Evolutionary conservation across 2,888 invertebrate genomes (phyloP), one percentile per base, ranked within the genome.

Genomic region (Cyclophora punctaria): DNA sequence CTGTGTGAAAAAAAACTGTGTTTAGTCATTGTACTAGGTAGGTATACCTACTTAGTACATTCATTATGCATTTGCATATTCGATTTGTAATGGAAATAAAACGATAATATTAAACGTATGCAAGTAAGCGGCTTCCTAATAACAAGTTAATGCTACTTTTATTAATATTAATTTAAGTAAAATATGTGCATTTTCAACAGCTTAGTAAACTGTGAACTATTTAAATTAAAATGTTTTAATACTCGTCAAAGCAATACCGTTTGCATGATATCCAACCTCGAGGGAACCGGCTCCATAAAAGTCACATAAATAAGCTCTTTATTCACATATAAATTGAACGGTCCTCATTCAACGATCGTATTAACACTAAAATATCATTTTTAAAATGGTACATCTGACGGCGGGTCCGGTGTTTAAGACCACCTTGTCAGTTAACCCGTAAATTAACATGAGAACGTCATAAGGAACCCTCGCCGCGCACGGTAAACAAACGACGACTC

Each of bases 301-400:
- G 48, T 50, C 49, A 55, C 63, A 57, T 67, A 70, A 71, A 71
- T 64, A 69, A 60, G 58, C 58, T 52, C 58, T 63, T 69, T 67
- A 69, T 65, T 67, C 71, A 60, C 59, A 67, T 69, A 72, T 75
- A 76, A 79, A 78, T 75, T 73, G 70, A 64, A 60, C 66, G 58
- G 58, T 58, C 63, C 60, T 62, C 67, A 69, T 75, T 71, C 72
- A 80, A 78, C 69, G 70, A 63, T 64, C 71, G 67, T 64, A 78
- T 84, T 80, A 82, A 83, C 83, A 84, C 81, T 83, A 80, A 86
- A 84, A 82, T 84, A 83, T 79, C 69, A 75, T 79, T 79, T 80
- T 82, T 77, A 59, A 77, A 79, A 73, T 69, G 60, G 65, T 53
- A 60, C 57, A 58, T 59, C 60, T 37, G 44, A 58, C 63, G 48